Evolutionary conservation across 2,113 vertebrate genomes (phyloP), one percentile per base, ranked within the genome.

Genomic region (Sigmodon hispidus): DNA sequence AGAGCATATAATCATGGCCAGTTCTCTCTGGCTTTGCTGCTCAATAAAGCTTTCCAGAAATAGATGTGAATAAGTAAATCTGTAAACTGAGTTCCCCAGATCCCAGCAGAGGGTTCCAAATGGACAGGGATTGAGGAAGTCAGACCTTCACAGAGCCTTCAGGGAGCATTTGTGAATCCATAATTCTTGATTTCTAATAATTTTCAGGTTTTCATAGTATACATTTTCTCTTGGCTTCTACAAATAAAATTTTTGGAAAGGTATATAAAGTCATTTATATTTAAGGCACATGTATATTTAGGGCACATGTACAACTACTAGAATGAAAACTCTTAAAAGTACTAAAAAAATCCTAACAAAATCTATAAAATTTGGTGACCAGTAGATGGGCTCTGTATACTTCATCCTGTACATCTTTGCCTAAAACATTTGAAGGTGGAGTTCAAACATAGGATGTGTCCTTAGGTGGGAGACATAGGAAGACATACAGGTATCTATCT

Each of bases 271-370:
- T 90, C 90, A 3, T 93, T n/a, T n/a, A n/a, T 75, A 57, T 72
- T 89, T 65, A 77, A 34, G 40, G 19, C 12, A 17, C 11, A 22
- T 77, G 21, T 22, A 89, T 75, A 57, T 72, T 89, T 65, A 77
- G n/a, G 40, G 19, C 12, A 17, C 11, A 22, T 77, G 21, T 22
- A 89, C 45, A 94, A 52, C n/a, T 86, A 76, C 12, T 95, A 89
- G 65, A 92, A 90, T 84, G 63, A 94, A 90, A 88, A 75, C 50
- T 92, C 72, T 89, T 89, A 90, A 43, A 75, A 17, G 17, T 79
- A 75, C n/a, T 90, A 86, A 96, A 63, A 90, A 85, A 12, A 96
- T 59, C 34, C 24, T 90, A 77, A 95, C 8, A 52, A 57, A 95
- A 95, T 69, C 31, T 87, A 3, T 93, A 57, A 67, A 87, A 92